Evolutionary conservation across 2,888 invertebrate species (phyloP).

Genomic region (Trachelus tabidus): DNA sequence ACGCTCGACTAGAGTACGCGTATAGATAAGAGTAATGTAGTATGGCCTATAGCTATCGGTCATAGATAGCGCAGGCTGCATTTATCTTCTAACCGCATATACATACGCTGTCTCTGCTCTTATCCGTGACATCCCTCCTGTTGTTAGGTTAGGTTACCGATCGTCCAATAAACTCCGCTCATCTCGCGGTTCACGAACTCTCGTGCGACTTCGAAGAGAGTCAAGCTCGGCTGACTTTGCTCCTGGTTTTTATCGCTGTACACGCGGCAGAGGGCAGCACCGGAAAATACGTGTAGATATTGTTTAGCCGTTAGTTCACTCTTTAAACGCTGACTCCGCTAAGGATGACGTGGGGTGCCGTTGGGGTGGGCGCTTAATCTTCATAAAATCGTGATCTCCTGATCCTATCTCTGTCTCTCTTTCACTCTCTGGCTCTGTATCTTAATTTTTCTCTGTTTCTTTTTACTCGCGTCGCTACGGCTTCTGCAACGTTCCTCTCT

Average conservation of each 20-base stretch:
- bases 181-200: background rate
- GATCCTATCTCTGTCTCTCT: conserved; percentile 9
- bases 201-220: background rate
- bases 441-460: conserved; percentile 16
- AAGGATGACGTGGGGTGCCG: conserved; percentile 12
- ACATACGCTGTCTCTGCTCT: too few relatives aligned
- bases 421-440: background rate
- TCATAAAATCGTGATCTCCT: conserved; percentile 29
- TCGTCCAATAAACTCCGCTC: background rate
- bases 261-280: conserved; percentile 6
- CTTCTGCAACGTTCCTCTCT: background rate
- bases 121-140: too few relatives aligned
- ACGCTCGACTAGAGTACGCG: too few relatives aligned
- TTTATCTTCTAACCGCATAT: too few relatives aligned
- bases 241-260: background rate
- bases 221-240: background rate
- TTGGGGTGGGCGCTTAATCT: conserved; percentile 30
- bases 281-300: conserved; percentile 31
- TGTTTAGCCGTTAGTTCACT: conserved; percentile 38
- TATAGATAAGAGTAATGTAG: too few relatives aligned
- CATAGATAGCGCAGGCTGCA: too few relatives aligned
- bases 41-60: too few relatives aligned
- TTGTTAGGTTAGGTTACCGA: too few relatives aligned
- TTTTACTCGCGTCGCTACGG: background rate
- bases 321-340: conserved; percentile 2